Evolutionary conservation across 2,888 invertebrate species (phyloP).

Genomic region (Ophion obscuratus): DNA sequence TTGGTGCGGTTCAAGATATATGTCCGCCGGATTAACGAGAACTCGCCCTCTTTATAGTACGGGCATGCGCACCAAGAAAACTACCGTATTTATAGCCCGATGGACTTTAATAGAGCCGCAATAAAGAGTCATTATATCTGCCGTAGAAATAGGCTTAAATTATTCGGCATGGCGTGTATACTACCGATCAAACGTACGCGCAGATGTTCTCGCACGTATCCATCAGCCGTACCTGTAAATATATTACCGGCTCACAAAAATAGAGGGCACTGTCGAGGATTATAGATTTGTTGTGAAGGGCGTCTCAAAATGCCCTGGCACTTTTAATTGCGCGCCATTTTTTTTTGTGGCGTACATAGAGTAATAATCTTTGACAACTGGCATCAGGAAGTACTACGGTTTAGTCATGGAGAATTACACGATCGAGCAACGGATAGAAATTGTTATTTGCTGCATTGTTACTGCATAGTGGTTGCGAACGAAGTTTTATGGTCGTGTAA

Average conservation of each 20-base stretch:
- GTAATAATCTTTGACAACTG: no score
- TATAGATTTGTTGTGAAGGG: background rate
- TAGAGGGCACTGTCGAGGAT: background rate
- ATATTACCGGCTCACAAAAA: background rate
- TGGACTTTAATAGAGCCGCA: slow-evolving; percentile 45
- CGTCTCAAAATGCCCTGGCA: no score
- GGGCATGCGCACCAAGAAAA: slow-evolving; percentile 25
- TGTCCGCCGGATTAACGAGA: slow-evolving; percentile 53
- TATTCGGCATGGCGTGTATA: slow-evolving; percentile 19
- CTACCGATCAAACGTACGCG: background rate
- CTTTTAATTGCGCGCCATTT: no score
- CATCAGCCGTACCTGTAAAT: slow-evolving; percentile 8
- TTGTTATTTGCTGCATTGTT: no score
- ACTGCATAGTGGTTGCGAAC: no score
- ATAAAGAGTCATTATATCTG: slow-evolving; percentile 48
- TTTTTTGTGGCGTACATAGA: no score
- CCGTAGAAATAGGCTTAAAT: slow-evolving; percentile 27
- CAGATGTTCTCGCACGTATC: background rate
- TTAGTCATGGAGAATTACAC: no score
- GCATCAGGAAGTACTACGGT: no score
- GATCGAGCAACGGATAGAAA: no score
- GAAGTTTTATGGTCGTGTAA: no score
- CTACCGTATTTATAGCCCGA: slow-evolving; percentile 31
- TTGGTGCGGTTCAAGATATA: slow-evolving; percentile 37
- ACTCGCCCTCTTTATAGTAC: slow-evolving; percentile 49